Percentiles rank a stretch among this genome's conserved stretches.
Conservation (phyloP, 2,113 vertebrate genomes). For the Myocastor coypus region DNA sequence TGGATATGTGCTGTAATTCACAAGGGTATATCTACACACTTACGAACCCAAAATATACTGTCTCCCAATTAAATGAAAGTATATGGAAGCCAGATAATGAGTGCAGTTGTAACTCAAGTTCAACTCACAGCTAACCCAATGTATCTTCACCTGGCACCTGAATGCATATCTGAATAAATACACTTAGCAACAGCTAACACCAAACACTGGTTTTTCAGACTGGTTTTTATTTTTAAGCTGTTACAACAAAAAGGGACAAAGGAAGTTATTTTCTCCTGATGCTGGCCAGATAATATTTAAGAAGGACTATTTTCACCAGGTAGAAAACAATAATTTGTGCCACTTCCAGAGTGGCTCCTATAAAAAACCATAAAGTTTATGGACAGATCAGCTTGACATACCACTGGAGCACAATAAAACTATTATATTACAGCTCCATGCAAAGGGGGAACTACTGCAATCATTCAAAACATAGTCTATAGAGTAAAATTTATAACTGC, state of each 20-base stretch:
- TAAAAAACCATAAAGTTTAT: neutral
- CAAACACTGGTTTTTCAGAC: neutral
- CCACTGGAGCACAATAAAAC: neutral
- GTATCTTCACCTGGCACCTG: neutral
- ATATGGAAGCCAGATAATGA: slow-evolving; percentile 19
- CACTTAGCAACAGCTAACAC: neutral
- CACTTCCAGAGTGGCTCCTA: neutral
- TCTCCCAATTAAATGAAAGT: neutral
- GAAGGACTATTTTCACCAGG: neutral
- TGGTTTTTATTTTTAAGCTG: neutral
- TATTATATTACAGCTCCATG: neutral
- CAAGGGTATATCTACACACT: neutral
- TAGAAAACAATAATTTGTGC: neutral
- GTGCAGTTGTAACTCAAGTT: neutral
- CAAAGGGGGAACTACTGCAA: neutral
- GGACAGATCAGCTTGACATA: neutral
- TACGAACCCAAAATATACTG: neutral
- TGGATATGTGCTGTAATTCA: neutral
- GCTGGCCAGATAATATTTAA: neutral
- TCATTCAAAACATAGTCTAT: neutral
- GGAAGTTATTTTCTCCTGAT: neutral
- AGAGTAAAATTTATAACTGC: neutral
- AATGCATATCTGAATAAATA: neutral
- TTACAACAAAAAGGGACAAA: neutral
- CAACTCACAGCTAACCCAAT: neutral